Evolutionary conservation across 92 coral and sea anemone genomes (phyloP).

Genomic region (Siderastrea radians): DNA sequence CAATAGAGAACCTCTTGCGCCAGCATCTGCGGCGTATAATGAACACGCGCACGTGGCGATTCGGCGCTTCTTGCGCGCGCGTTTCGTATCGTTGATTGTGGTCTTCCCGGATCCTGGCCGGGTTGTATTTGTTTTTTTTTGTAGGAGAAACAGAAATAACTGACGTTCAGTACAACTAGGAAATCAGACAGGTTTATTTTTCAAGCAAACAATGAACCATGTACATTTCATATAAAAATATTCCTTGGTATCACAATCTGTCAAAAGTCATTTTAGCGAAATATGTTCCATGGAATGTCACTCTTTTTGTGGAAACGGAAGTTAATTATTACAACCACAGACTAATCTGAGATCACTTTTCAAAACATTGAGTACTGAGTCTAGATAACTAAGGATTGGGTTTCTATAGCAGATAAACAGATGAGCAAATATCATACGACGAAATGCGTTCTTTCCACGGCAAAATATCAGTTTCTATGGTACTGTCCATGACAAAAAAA

Average conservation of each 20-base stretch:
- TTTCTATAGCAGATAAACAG: constrained; percentile 15
- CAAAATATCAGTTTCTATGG: background rate
- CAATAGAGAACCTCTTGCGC: too few species aligned
- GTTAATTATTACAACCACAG: background rate
- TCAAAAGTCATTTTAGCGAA: background rate
- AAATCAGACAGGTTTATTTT: too few species aligned
- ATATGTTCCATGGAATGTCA: background rate
- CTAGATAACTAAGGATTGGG: background rate
- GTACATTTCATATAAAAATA: constrained; percentile 8
- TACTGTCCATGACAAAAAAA: background rate
- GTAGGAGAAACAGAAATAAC: too few species aligned
- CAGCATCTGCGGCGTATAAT: too few species aligned
- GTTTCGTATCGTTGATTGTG: too few species aligned
- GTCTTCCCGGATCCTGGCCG: too few species aligned
- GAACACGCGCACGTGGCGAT: too few species aligned
- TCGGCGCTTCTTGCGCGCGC: too few species aligned
- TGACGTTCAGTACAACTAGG: too few species aligned
- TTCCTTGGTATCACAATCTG: background rate
- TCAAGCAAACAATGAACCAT: background rate
- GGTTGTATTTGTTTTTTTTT: too few species aligned
- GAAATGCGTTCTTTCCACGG: background rate
- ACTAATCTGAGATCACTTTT: background rate
- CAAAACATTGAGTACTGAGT: background rate
- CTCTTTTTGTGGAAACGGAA: background rate
- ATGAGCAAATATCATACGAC: background rate